A percentile compares a stretch with the other conserved stretches of the same genome.
Conservation (phyloP, 2,888 invertebrate species). For the Sipunculus nudus region DNA sequence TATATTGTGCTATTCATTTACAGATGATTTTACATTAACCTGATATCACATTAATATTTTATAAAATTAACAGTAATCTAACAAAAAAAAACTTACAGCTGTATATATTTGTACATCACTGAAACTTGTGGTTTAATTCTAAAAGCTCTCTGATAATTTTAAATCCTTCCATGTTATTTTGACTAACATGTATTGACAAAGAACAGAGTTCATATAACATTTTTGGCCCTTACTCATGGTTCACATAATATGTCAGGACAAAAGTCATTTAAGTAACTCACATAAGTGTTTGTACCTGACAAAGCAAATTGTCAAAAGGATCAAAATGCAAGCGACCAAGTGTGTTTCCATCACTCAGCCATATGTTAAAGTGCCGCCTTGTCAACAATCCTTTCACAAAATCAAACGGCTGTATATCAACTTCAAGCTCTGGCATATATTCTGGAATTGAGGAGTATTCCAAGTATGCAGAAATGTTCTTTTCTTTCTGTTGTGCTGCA, state of each 20-base stretch:
- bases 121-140: too few species aligned
- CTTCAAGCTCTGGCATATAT: constrained; percentile 50
- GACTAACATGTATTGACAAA: too few species aligned
- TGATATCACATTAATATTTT: too few species aligned
- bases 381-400: constrained; percentile 48
- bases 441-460: constrained; percentile 62
- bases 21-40: too few species aligned
- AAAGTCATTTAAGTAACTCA: too few species aligned
- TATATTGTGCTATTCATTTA: too few species aligned
- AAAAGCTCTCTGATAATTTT: too few species aligned
- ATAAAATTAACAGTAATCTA: background rate
- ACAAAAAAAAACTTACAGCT: background rate
- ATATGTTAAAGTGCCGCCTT: constrained; percentile 56
- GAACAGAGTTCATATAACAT: too few species aligned
- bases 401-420: constrained; percentile 52
- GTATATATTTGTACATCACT: too few species aligned
- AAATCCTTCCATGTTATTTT: too few species aligned
- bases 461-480: constrained; percentile 59
- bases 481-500: constrained; percentile 35
- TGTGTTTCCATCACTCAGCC: constrained; percentile 65
- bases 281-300: constrained; percentile 59
- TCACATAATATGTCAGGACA: background rate
- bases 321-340: constrained; percentile 65
- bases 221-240: too few species aligned
- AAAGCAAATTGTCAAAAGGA: constrained; percentile 62